Conservation (phyloP, 2,888 invertebrate species). For the Amaurobius ferox region DNA sequence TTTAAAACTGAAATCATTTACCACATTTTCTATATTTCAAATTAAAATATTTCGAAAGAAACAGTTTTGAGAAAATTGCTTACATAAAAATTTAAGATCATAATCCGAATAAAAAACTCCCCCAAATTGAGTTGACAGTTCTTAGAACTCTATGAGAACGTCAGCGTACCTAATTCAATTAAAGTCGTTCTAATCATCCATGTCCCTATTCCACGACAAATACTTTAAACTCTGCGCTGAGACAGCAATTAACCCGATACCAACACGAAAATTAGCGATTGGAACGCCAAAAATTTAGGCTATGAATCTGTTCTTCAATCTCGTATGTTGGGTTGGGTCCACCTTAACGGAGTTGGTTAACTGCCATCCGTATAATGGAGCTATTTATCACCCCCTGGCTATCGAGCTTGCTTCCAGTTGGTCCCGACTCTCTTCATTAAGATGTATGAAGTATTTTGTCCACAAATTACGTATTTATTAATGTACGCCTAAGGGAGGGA, state of each 20-base stretch:
- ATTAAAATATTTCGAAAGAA: no score
- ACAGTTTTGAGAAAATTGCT: no score
- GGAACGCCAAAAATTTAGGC: constrained; percentile 40
- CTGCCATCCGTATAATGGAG: constrained; percentile 25
- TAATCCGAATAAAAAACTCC: no score
- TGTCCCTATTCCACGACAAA: not conserved
- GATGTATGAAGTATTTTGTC: constrained; percentile 3
- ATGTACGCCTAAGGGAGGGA: not conserved
- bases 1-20: no score
- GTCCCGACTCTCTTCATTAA: not conserved
- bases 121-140: no score
- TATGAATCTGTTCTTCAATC: constrained; percentile 15
- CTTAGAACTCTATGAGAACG: no score
- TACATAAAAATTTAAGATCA: no score
- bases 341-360: not conserved
- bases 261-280: constrained; percentile 22
- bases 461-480: constrained; percentile 1
- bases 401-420: constrained; percentile 17
- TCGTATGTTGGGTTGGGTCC: constrained; percentile 2
- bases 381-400: constrained; percentile 40
- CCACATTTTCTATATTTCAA: no score
- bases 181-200: no score
- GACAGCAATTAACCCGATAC: constrained; percentile 44
- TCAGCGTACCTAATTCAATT: no score
- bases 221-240: constrained; percentile 8